Evolutionary conservation across 2,113 vertebrate species (phyloP).

Genomic region (Trachemys scripta): DNA sequence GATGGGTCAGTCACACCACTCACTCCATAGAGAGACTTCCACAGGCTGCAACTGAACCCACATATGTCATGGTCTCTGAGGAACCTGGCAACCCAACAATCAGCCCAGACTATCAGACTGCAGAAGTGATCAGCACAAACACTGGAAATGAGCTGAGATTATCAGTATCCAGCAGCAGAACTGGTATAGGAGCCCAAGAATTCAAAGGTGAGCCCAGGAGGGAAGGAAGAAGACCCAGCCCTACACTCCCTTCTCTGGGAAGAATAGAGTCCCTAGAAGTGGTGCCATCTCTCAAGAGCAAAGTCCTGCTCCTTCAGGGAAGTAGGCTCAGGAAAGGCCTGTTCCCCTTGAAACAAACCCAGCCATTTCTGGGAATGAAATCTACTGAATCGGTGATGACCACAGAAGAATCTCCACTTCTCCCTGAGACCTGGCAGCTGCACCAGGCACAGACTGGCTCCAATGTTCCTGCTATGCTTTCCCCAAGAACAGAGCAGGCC

Average conservation of each 20-base stretch:
- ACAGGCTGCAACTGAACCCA: not conserved
- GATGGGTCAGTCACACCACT: not conserved
- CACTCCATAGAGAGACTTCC: not conserved
- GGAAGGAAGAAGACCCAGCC: not conserved
- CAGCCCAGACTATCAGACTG: not conserved
- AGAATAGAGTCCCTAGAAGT: too few relatives aligned
- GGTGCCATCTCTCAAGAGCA: not conserved
- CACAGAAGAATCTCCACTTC: too few relatives aligned
- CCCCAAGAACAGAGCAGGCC: too few relatives aligned
- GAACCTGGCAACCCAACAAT: not conserved
- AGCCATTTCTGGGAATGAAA: too few relatives aligned
- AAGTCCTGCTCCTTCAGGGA: too few relatives aligned
- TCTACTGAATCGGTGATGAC: too few relatives aligned
- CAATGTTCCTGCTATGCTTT: too few relatives aligned
- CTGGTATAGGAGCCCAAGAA: not conserved
- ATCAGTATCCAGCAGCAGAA: not conserved
- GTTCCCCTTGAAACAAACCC: too few relatives aligned
- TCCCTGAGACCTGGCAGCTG: too few relatives aligned
- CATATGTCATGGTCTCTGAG: not conserved
- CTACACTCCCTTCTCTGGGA: not conserved
- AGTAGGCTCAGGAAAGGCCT: too few relatives aligned
- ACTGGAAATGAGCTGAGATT: not conserved
- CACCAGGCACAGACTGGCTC: too few relatives aligned
- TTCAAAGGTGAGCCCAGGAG: not conserved
- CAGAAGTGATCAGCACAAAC: not conserved